Percentiles rank a stretch among this genome's conserved stretches.
Evolutionary conservation across 2,797 vertebrate species (phyloP).

Genomic region (Coregonus sp.): DNA sequence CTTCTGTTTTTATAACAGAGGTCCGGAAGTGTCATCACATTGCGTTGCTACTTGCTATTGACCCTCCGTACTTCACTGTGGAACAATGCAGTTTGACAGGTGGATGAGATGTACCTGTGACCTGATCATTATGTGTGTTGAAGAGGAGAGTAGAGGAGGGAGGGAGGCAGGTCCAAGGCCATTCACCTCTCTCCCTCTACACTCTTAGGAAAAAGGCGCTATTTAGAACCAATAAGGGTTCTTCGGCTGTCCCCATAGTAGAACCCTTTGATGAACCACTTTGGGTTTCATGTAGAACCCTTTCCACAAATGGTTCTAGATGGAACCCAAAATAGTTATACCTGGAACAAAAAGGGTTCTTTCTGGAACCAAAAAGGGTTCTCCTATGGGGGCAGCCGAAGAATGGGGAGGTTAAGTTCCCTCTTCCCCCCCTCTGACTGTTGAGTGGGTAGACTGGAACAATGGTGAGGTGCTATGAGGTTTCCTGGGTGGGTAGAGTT

Average conservation of each 20-base stretch:
- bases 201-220: no score
- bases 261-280: no score
- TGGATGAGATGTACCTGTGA: conserved; percentile 51
- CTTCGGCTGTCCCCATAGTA: no score
- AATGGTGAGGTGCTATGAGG: background rate
- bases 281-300: no score
- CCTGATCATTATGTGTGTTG: conserved; percentile 42
- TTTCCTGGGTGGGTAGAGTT: background rate
- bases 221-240: no score
- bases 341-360: no score
- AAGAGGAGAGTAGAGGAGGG: conserved; percentile 1
- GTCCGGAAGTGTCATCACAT: conserved; percentile 44
- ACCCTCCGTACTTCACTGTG: conserved; percentile 55
- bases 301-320: no score
- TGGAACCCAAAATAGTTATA: no score
- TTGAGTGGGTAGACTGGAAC: background rate
- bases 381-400: no score
- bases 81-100: conserved; percentile 54
- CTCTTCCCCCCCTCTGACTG: background rate
- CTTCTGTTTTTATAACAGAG: conserved; percentile 53
- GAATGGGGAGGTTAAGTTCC: conserved; percentile 20
- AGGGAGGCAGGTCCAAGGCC: conserved; percentile 8
- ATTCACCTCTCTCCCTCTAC: background rate
- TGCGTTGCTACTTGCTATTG: conserved; percentile 53
- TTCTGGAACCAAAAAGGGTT: no score